Percentiles rank a stretch among this genome's conserved stretches.
These are phyloP conservation scores for Threskiornis aethiopicus DNA, from an alignment of 2,797 vertebrate species.

Conservation along the genomic window DNA sequence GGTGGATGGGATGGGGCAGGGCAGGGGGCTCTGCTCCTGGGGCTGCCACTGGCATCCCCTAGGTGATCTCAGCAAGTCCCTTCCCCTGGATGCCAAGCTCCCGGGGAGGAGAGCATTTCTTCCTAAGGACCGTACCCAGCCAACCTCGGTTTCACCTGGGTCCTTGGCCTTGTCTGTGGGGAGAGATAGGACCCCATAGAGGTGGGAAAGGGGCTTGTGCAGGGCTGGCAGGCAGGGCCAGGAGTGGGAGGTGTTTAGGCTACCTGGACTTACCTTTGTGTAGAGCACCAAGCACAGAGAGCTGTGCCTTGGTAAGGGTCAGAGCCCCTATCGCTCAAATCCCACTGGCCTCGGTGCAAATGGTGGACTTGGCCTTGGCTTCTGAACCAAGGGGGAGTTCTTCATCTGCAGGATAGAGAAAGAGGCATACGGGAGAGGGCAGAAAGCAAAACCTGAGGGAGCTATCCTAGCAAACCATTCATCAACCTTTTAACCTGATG, in stretches of 20 bases:
- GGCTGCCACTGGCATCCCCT: background rate
- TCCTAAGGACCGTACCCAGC: background rate
- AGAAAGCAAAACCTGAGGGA: background rate
- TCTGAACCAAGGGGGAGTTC: background rate
- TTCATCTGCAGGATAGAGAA: background rate
- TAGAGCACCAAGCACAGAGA: background rate
- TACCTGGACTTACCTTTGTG: background rate
- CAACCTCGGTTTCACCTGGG: background rate
- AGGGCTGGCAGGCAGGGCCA: background rate
- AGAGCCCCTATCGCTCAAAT: background rate
- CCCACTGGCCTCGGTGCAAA: background rate
- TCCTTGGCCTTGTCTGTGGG: background rate
- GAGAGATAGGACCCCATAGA: background rate
- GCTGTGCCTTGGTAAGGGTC: background rate
- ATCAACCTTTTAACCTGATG: background rate
- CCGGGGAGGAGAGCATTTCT: background rate
- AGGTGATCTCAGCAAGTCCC: background rate
- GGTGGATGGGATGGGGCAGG: background rate
- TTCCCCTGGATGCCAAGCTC: fast-evolving
- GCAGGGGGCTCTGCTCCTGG: background rate
- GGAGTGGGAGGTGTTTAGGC: background rate
- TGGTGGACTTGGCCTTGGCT: too few species aligned
- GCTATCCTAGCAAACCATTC: background rate
- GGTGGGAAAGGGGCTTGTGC: background rate
- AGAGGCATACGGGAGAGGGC: background rate